These are phyloP conservation scores for Lissocephala sabroskyi DNA, from an alignment of 2,888 invertebrate species.

Conservation along the genomic window DNA sequence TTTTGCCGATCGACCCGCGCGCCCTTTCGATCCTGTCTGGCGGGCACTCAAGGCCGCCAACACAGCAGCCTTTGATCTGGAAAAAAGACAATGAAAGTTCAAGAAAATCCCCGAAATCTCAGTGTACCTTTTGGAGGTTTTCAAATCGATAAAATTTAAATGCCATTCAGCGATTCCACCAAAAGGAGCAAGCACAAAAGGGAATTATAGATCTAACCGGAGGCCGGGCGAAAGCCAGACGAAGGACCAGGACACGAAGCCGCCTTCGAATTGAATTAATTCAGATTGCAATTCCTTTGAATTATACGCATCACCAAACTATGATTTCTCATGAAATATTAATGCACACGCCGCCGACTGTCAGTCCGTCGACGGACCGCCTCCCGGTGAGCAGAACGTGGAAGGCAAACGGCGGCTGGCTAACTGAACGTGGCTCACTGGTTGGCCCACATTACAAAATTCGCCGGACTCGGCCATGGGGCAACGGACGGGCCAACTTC, in stretches of 20 bases:
- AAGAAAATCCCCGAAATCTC: not conserved
- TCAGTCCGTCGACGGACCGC: too few species aligned
- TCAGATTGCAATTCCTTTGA: conserved; percentile 61
- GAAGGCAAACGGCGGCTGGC: too few species aligned
- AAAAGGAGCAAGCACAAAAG: too few species aligned
- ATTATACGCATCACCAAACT: conserved; percentile 61
- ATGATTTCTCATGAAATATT: conserved; percentile 61
- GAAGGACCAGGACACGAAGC: not conserved
- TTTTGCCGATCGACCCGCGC: conserved; percentile 27
- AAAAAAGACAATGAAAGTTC: not conserved
- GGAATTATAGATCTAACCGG: too few species aligned
- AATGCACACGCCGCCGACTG: conserved; percentile 47
- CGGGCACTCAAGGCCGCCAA: conserved; percentile 36
- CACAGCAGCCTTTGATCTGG: conserved; percentile 27
- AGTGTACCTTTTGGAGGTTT: too few species aligned
- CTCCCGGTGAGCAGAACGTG: too few species aligned
- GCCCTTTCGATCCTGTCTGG: conserved; percentile 3
- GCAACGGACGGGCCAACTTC: too few species aligned
- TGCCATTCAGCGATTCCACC: too few species aligned
- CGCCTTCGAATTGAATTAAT: conserved; percentile 41
- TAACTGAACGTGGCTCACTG: too few species aligned
- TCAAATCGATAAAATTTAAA: conserved; percentile 2
- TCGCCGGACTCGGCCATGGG: conserved; percentile 29
- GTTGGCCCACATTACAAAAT: too few species aligned
- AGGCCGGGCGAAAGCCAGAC: too few species aligned